A percentile compares a stretch with the other conserved stretches of the same genome.
Conservation (phyloP, 2,888 invertebrate genomes). For the Aporophyla nigra region DNA sequence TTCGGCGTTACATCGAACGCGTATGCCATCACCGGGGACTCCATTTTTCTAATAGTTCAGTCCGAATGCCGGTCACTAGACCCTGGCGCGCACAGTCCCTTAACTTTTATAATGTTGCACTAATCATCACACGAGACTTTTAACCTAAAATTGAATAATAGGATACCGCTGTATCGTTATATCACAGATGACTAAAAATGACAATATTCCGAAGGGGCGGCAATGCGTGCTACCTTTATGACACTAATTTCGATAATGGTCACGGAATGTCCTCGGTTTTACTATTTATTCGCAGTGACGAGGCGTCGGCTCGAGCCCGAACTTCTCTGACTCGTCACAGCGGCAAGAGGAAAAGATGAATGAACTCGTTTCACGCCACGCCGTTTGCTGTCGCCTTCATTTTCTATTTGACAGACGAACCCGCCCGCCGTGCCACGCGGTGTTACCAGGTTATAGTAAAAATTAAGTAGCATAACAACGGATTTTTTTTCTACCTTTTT, state of each 20-base stretch:
- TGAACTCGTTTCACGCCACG: conserved; percentile 80
- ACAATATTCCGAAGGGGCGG: conserved; percentile 80
- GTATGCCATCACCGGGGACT: conserved; percentile 88
- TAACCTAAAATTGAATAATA: conserved; percentile 85
- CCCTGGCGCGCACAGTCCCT: conserved; percentile 73
- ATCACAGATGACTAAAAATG: conserved; percentile 87
- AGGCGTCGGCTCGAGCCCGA: conserved; percentile 79
- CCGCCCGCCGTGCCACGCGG: conserved; percentile 47
- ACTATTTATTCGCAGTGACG: conserved; percentile 86
- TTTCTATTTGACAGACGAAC: conserved; percentile 69
- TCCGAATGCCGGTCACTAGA: conserved; percentile 72
- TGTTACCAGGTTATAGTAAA: conserved; percentile 50
- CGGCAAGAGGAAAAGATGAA: conserved; percentile 79
- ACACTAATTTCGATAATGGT: conserved; percentile 82
- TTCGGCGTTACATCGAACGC: conserved; percentile 93
- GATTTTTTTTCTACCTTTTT: no score
- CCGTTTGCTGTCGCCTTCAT: conserved; percentile 74
- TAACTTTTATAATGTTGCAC: conserved; percentile 77
- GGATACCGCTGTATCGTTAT: conserved; percentile 83
- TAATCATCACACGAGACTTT: conserved; percentile 85
- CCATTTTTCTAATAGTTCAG: conserved; percentile 77
- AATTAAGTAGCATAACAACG: conserved; percentile 16
- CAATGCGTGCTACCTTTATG: conserved; percentile 79
- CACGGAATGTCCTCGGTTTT: conserved; percentile 79
- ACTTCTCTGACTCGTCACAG: conserved; percentile 77